Evolutionary conservation across 2,888 invertebrate species (phyloP).

Genomic region (Ganaspis brasiliensis): DNA sequence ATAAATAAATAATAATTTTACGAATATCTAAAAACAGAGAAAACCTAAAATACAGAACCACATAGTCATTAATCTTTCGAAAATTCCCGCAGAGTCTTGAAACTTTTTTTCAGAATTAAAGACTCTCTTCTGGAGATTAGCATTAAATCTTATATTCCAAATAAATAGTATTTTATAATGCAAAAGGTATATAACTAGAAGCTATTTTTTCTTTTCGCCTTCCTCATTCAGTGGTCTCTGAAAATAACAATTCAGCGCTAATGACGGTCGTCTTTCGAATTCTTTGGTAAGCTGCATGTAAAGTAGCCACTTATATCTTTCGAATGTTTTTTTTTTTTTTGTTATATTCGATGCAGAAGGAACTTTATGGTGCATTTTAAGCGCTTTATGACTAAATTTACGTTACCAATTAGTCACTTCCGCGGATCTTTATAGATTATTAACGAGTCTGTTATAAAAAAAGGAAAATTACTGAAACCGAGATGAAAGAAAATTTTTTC

Average conservation of each 20-base stretch:
- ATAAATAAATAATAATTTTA: too few species aligned
- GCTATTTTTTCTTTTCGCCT: conserved; percentile 26
- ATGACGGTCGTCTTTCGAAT: conserved; percentile 39
- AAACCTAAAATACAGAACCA: too few species aligned
- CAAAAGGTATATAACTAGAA: conserved; percentile 3
- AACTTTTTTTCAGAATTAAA: conserved; percentile 2
- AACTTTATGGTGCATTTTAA: conserved; percentile 44
- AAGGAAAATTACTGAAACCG: neutral
- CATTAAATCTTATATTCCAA: conserved; percentile 25
- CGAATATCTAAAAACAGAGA: too few species aligned
- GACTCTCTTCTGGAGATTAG: conserved; percentile 22
- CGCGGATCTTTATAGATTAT: conserved; percentile 19
- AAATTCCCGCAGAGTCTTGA: conserved; percentile 22
- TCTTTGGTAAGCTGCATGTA: conserved; percentile 28
- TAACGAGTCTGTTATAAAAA: neutral
- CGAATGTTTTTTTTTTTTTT: conserved; percentile 12
- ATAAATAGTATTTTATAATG: conserved; percentile 14
- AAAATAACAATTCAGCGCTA: conserved; percentile 40
- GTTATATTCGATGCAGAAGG: neutral
- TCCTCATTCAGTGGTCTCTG: conserved; percentile 35
- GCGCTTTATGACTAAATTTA: conserved; percentile 55
- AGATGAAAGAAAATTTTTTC: neutral
- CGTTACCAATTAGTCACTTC: conserved; percentile 57
- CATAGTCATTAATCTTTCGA: neutral
- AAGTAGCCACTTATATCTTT: conserved; percentile 41